Conservation (phyloP, 2,113 vertebrate genomes). For the Trematocara macrostoma region DNA sequence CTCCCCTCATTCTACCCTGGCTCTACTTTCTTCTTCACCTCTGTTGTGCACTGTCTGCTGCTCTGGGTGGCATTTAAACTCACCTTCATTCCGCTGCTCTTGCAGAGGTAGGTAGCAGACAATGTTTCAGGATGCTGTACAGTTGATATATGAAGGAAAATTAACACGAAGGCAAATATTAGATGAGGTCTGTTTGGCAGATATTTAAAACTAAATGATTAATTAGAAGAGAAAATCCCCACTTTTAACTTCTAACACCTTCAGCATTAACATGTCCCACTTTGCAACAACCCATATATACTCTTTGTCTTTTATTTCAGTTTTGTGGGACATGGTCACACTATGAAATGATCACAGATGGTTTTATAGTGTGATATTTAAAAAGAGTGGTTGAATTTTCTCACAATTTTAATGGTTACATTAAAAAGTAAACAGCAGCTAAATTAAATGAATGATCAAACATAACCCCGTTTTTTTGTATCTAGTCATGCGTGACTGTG, state of each 20-base stretch:
- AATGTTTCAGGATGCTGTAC: neutral
- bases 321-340: neutral
- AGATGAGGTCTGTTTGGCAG: neutral
- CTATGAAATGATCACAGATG: neutral
- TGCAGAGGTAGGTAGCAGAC: neutral
- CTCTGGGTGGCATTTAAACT: neutral
- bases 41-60: neutral
- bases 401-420: neutral
- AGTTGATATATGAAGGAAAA: neutral
- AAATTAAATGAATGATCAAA: neutral
- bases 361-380: neutral
- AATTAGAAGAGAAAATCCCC: neutral
- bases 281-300: neutral
- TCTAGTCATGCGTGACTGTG: neutral
- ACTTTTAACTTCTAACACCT: neutral
- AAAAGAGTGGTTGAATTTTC: neutral
- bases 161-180: neutral
- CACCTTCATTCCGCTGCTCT: neutral
- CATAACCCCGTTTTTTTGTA: neutral
- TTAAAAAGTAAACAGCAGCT: neutral
- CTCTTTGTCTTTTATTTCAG: neutral
- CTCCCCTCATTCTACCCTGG: neutral
- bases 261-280: neutral
- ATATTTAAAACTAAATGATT: neutral
- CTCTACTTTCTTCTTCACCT: neutral